phyloP scores from a whole-genome alignment of 2,113 vertebrate species.

The Cariama cristata region DNA sequence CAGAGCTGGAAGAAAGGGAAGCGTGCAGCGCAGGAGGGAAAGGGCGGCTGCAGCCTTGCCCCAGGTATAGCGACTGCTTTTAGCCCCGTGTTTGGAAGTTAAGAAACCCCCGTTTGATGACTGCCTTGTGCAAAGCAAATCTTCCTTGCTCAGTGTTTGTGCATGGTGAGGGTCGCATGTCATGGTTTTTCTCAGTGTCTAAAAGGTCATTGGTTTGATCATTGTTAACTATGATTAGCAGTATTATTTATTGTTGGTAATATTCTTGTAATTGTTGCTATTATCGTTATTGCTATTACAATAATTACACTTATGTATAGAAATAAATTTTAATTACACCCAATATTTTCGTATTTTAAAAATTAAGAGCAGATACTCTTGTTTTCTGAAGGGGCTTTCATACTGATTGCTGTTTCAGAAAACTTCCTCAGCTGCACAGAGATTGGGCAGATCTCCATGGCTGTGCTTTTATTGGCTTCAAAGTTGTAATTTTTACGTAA shows the following conservation, averaged over 20 bases:
- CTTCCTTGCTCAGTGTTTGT: not conserved
- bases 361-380: not conserved
- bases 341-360: not conserved
- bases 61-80: slow-evolving; percentile 79
- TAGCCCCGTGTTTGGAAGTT: rapidly evolving
- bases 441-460: not conserved
- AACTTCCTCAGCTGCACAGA: not conserved
- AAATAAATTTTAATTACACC: not conserved
- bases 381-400: not conserved
- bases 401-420: not conserved
- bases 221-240: not conserved
- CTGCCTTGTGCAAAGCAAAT: not conserved
- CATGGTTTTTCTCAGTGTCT: not conserved
- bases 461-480: slow-evolving; percentile 9
- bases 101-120: not conserved
- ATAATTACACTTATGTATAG: not conserved
- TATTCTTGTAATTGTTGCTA: not conserved
- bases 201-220: not conserved
- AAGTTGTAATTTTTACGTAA: slow-evolving; percentile 3
- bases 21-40: slow-evolving; percentile 81
- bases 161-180: rapidly evolving
- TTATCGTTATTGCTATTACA: not conserved
- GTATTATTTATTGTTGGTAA: not conserved
- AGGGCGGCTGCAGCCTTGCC: slow-evolving; percentile 84
- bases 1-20: slow-evolving; percentile 87